Evolutionary conservation across 2,113 vertebrate genomes (phyloP).

Genomic region (Elephantulus edwardii): DNA sequence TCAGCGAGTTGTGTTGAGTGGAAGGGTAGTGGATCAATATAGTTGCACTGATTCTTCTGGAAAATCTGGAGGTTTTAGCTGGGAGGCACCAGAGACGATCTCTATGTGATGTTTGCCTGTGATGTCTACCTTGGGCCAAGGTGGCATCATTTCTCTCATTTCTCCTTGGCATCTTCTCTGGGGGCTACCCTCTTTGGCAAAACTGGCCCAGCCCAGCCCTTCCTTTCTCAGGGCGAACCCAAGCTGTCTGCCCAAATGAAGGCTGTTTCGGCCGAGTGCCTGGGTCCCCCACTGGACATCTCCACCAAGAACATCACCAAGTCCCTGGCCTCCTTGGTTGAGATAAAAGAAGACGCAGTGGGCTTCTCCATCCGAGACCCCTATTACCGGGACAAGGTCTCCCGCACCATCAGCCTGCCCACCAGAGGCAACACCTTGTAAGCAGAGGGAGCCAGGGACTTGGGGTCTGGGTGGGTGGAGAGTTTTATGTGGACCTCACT

Average conservation of each 20-base stretch:
- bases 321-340: constrained; percentile 94
- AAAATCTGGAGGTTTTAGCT: not conserved
- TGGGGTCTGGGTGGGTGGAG: fast-evolving
- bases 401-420: constrained; percentile 94
- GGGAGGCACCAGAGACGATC: too few species aligned
- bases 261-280: constrained; percentile 94
- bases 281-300: constrained; percentile 91
- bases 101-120: not conserved
- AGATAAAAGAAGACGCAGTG: constrained; percentile 93
- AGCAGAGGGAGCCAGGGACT: constrained; percentile 68
- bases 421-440: constrained; percentile 96
- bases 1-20: too few species aligned
- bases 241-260: constrained; percentile 95
- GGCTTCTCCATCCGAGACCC: constrained; percentile 88
- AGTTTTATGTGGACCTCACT: not conserved
- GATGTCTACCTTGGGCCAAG: not conserved
- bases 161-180: too few species aligned
- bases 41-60: not conserved
- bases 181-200: not conserved
- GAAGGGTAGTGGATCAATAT: too few species aligned
- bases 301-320: constrained; percentile 95
- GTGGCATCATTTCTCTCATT: not conserved
- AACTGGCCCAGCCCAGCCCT: not conserved
- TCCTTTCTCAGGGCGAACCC: constrained; percentile 89
- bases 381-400: constrained; percentile 90